Conservation (phyloP, 2,888 invertebrate species). For the Altica lythri region DNA sequence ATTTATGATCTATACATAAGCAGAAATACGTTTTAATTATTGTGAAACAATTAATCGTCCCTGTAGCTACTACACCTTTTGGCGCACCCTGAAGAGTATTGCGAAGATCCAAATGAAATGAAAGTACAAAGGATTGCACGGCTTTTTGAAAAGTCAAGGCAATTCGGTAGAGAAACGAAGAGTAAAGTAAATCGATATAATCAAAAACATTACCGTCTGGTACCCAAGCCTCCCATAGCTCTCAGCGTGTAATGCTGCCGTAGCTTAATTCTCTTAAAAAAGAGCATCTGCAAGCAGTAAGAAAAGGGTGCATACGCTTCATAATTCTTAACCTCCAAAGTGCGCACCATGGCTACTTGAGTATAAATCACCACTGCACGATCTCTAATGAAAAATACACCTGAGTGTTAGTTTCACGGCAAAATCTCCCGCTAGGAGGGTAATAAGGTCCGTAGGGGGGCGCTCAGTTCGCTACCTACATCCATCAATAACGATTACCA, state of each 20-base stretch:
- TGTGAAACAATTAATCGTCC: too few species aligned
- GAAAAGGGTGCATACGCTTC: slow-evolving; percentile 27
- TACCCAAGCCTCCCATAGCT: slow-evolving; percentile 40
- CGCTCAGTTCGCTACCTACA: slow-evolving; percentile 53
- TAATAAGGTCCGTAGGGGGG: slow-evolving; percentile 55
- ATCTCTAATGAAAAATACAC: slow-evolving; percentile 48
- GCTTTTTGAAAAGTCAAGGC: slow-evolving; percentile 11
- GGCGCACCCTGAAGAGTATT: background rate
- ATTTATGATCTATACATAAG: too few species aligned
- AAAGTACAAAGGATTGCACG: slow-evolving; percentile 3
- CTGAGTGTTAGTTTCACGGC: slow-evolving; percentile 50
- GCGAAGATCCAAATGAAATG: slow-evolving; percentile 7
- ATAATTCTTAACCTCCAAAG: slow-evolving; percentile 37
- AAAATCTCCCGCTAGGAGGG: slow-evolving; percentile 53
- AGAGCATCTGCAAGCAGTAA: slow-evolving; percentile 39
- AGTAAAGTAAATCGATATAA: slow-evolving; percentile 22
- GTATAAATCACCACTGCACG: slow-evolving; percentile 47
- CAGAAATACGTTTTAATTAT: too few species aligned
- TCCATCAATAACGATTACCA: slow-evolving; percentile 56
- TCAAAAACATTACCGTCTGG: slow-evolving; percentile 26
- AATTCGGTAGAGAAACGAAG: background rate
- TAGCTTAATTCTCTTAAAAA: slow-evolving; percentile 49
- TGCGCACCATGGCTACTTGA: slow-evolving; percentile 35
- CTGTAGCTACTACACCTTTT: too few species aligned
- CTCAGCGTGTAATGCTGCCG: slow-evolving; percentile 47